Conservation (phyloP, 2,797 vertebrate species). For the Podarcis siculus region DNA sequence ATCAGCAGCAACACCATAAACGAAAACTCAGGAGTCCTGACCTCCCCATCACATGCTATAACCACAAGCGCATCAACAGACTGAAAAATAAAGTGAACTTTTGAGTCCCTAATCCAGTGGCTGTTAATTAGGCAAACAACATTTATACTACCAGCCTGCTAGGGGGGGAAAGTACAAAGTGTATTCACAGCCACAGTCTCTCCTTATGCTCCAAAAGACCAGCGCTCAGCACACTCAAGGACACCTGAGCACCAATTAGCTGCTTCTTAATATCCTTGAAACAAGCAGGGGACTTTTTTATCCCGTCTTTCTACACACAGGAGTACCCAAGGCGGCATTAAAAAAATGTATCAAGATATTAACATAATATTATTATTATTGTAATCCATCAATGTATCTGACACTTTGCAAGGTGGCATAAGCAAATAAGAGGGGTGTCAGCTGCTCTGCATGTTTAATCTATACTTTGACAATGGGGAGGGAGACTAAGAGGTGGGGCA, state of each 20-base stretch:
- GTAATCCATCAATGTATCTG: background rate
- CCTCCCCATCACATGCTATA: background rate
- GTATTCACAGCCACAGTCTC: background rate
- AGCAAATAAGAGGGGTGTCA: background rate
- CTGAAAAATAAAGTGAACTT: background rate
- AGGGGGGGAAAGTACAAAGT: background rate
- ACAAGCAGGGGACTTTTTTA: background rate
- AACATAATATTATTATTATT: background rate
- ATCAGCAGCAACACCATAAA: slow-evolving; percentile 19
- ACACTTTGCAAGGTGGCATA: background rate
- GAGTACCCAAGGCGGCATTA: background rate
- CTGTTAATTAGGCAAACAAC: background rate
- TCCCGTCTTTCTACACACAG: background rate
- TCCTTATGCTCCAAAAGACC: background rate
- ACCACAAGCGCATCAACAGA: background rate
- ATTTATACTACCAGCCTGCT: background rate
- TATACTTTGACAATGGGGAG: background rate
- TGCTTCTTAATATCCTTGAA: background rate
- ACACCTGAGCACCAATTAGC: background rate
- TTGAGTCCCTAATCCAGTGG: background rate
- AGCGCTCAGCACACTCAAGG: background rate
- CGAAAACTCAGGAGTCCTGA: background rate
- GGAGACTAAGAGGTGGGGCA: background rate
- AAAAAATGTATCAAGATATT: background rate
- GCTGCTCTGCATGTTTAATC: background rate